Evolutionary conservation across 64 coral and sea anemone genomes (phyloP), one percentile per base, ranked within the genome.

Genomic region (Pocillopora damicornis): DNA sequence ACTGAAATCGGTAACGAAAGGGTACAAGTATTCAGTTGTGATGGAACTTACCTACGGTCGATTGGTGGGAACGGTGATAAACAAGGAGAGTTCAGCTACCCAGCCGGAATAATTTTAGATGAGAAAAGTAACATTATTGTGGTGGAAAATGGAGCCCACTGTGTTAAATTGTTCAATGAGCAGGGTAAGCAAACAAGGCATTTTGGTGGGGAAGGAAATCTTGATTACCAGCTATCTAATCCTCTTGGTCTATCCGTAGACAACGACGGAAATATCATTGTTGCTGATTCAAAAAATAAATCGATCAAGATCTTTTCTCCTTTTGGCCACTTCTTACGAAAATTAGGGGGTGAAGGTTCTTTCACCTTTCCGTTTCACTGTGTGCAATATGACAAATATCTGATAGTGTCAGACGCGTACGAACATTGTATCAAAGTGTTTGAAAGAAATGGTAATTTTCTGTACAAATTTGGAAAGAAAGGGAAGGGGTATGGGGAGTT

Each of bases 391-490:
- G 66, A 69, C 4, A 69, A 69, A 18, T 69, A 22, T 69, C 66
- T 69, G 10, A 69, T 69, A n/a, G 66, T 69, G 18, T 69, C 66
- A 69, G 66, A 69, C 18, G 11, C 8, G 1, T 17, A 8, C 4
- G 66, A 69, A n/a, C 1, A 69, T n/a, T 69, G 16, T 22, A 69
- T 69, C 23, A 69, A 69, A 69, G 20, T 69, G 66, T 69, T 69
- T n/a, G 16, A 18, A 5, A 69, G n/a, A 18, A 22, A n/a, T 9
- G 66, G 66, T 10, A 4, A 69, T 69, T 23, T 69, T 26, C 18
- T 69, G 66, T 26, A 69, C 66, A 69, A 69, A 69, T 69, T 69
- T 69, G 66, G 66, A 69, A 69, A 69, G 66, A 69, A 69, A 5
- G 66, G 66, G 66, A 9, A 69, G 2, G 66, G 66, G 18, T 17